Conservation (phyloP, 2,888 invertebrate species). For the Dryomyza anilis region DNA sequence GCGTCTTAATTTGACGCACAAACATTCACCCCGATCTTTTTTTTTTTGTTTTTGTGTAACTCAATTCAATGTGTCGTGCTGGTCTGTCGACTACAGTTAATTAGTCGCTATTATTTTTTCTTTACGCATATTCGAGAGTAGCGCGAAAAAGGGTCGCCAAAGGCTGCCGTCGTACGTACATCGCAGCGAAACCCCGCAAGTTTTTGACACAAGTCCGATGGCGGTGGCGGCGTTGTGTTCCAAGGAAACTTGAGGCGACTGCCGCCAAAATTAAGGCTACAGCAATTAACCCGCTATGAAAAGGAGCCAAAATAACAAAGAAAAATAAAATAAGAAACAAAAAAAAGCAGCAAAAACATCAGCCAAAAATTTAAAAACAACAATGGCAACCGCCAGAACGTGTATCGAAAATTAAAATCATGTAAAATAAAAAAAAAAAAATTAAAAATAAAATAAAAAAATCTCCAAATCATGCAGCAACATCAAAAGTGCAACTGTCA, state of each 20-base stretch:
- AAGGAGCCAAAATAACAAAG: not conserved
- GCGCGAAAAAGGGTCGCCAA: no score
- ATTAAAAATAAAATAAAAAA: conserved; percentile 29
- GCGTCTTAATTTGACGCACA: conserved; percentile 10
- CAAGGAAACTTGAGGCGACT: conserved; percentile 24
- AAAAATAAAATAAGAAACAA: not conserved
- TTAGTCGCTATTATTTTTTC: no score
- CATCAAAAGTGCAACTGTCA: no score
- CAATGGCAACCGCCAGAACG: not conserved
- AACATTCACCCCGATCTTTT: no score
- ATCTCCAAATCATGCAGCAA: no score
- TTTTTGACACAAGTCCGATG: conserved; percentile 1
- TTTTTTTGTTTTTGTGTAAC: no score
- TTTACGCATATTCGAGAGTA: no score
- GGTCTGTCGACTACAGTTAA: not conserved
- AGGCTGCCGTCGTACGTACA: not conserved
- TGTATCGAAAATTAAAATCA: conserved; percentile 4
- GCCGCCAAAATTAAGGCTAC: conserved; percentile 11
- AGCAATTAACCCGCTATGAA: conserved; percentile 31
- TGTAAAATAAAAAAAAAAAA: not conserved
- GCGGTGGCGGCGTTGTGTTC: not conserved
- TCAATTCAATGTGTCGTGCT: no score
- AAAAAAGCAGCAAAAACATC: not conserved
- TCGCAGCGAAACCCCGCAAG: conserved; percentile 6
- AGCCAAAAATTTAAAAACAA: not conserved